Evolutionary conservation across 2,797 vertebrate genomes (phyloP).

Genomic region (Alosa sapidissima): DNA sequence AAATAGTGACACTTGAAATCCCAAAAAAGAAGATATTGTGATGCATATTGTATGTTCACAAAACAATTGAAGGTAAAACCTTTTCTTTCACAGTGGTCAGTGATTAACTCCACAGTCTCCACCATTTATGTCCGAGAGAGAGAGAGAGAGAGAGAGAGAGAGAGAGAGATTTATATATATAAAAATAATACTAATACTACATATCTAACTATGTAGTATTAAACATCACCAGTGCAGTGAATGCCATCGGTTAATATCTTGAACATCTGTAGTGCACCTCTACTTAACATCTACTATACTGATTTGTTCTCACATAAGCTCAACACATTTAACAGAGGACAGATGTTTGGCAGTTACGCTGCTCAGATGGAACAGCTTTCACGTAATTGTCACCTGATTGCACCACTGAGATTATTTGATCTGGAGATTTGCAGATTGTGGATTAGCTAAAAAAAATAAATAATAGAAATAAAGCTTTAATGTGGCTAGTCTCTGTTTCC

Average conservation of each 20-base stretch:
- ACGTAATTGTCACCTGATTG: conserved; percentile 5
- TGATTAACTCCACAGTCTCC: not conserved
- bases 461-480: not conserved
- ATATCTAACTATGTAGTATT: not conserved
- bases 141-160: too few relatives aligned
- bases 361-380: not conserved
- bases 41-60: not conserved
- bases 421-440: not conserved
- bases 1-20: not conserved
- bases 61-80: not conserved
- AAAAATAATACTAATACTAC: too few relatives aligned
- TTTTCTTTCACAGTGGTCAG: not conserved
- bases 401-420: not conserved
- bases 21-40: not conserved
- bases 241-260: not conserved
- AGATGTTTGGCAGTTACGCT: not conserved
- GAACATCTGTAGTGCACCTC: not conserved
- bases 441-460: not conserved
- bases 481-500: not conserved
- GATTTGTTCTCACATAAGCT: not conserved
- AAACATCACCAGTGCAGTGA: not conserved
- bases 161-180: too few relatives aligned
- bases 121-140: not conserved
- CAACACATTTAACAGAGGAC: not conserved
- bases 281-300: not conserved